Percentiles rank a stretch among this genome's conserved stretches.
Conservation (phyloP, 2,888 invertebrate species). For the Gastrophysa polygoni region DNA sequence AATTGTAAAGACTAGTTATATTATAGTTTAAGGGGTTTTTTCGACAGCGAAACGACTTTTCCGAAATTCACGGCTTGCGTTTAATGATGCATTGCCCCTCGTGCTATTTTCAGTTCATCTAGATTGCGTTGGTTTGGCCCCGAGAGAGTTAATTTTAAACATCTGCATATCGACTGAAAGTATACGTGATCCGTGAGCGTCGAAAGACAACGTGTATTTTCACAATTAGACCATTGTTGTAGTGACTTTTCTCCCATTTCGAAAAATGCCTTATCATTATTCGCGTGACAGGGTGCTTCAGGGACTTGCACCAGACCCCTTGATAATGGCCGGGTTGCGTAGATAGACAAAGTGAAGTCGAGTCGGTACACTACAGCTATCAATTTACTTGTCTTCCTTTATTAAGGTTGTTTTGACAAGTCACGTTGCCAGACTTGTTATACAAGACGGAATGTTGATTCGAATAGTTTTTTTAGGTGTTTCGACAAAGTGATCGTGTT, state of each 20-base stretch:
- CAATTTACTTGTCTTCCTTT: neutral
- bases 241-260: neutral
- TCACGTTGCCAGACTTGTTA: too few species aligned
- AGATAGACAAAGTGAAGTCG: neutral
- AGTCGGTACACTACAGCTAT: too few species aligned
- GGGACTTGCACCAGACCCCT: neutral
- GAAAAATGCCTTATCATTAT: conserved; percentile 12
- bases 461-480: too few species aligned
- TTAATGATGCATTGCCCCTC: conserved; percentile 51
- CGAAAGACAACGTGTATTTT: conserved; percentile 6
- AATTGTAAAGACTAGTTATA: too few species aligned
- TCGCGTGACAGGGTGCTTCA: conserved; percentile 1
- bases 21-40: neutral
- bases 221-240: conserved; percentile 10
- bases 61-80: neutral
- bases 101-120: conserved; percentile 48
- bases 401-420: neutral
- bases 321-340: neutral
- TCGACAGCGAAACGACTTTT: too few species aligned
- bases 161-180: conserved; percentile 42
- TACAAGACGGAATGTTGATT: too few species aligned
- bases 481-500: too few species aligned
- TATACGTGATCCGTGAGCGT: conserved; percentile 31
- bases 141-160: conserved; percentile 48
- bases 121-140: conserved; percentile 44